Conservation (phyloP, 2,888 invertebrate genomes). For the Parnassius glacialis region DNA sequence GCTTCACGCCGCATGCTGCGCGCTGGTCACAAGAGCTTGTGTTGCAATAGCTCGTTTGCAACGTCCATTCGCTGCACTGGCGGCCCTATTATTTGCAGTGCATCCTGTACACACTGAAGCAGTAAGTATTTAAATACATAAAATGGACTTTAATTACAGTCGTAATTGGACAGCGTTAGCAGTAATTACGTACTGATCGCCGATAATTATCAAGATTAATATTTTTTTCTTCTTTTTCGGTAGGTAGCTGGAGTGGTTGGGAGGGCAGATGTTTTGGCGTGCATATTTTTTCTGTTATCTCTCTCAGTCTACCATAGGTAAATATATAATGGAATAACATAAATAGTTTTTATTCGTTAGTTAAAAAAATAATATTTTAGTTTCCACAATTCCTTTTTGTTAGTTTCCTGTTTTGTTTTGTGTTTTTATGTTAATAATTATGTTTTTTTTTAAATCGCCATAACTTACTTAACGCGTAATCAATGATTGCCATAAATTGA, state of each 20-base stretch:
- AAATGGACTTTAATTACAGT: neutral
- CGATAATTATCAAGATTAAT: too few relatives aligned
- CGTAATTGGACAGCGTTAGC: neutral
- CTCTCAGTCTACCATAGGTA: constrained; percentile 91
- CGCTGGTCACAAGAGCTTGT: constrained; percentile 87
- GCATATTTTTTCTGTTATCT: constrained; percentile 90
- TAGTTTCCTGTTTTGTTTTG: too few relatives aligned
- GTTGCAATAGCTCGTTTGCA: constrained; percentile 66
- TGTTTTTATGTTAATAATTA: too few relatives aligned
- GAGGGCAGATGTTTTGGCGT: constrained; percentile 89
- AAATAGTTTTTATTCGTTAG: too few relatives aligned
- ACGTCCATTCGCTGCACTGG: too few relatives aligned
- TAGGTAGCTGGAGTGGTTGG: constrained; percentile 83
- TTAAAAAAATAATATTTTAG: too few relatives aligned
- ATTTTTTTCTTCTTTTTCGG: constrained; percentile 15
- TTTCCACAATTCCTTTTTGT: too few relatives aligned
- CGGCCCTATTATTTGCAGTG: constrained; percentile 89
- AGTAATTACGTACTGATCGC: neutral
- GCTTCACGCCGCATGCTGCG: constrained; percentile 56
- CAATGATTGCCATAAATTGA: too few relatives aligned
- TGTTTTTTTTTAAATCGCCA: too few relatives aligned
- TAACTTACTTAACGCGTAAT: too few relatives aligned
- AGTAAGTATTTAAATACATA: constrained; percentile 75
- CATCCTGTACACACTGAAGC: constrained; percentile 96
- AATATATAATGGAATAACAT: constrained; percentile 36